phyloP scores from a whole-genome alignment of 2,797 vertebrate genomes.

The Huso huso region DNA sequence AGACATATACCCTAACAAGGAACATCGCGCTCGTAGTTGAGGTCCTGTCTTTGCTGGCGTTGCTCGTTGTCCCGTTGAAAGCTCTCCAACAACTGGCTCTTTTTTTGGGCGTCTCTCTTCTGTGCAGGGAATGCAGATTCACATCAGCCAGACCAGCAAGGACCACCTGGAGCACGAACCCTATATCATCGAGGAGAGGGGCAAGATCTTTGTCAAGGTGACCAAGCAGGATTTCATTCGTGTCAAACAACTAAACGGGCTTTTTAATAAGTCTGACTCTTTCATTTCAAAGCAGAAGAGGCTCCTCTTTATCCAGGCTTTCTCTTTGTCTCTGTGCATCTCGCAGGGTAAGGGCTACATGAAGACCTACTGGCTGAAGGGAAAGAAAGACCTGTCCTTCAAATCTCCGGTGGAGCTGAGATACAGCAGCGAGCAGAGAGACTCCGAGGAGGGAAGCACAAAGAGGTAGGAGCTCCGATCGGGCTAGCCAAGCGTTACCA shows the following conservation, averaged over 20 bases:
- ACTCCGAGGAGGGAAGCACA: slow-evolving; percentile 55
- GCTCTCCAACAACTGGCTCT: slow-evolving; percentile 4
- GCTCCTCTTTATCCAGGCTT: too few relatives aligned
- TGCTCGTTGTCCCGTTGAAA: too few relatives aligned
- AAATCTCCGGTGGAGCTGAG: slow-evolving; percentile 56
- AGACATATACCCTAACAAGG: too few relatives aligned
- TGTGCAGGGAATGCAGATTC: slow-evolving; percentile 64
- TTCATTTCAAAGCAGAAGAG: too few relatives aligned
- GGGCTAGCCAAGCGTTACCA: too few relatives aligned
- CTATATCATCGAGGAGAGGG: slow-evolving; percentile 60
- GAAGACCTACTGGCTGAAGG: slow-evolving; percentile 68
- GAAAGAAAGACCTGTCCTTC: slow-evolving; percentile 58
- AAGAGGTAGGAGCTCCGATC: slow-evolving; percentile 40
- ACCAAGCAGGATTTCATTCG: neutral
- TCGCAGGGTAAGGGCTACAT: slow-evolving; percentile 58
- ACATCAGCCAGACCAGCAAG: slow-evolving; percentile 65
- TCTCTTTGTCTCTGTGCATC: too few relatives aligned
- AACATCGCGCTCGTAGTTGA: too few relatives aligned
- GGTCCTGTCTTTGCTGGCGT: too few relatives aligned
- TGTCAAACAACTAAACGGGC: too few relatives aligned
- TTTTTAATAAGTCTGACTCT: too few relatives aligned
- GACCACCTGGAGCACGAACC: slow-evolving; percentile 65
- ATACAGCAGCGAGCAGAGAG: slow-evolving; percentile 55
- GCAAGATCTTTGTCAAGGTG: slow-evolving; percentile 65
- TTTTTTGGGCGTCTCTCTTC: slow-evolving; percentile 26